A percentile compares a stretch with the other conserved stretches of the same genome.
Evolutionary conservation across 2,113 vertebrate genomes (phyloP).

Genomic region (human): DNA sequence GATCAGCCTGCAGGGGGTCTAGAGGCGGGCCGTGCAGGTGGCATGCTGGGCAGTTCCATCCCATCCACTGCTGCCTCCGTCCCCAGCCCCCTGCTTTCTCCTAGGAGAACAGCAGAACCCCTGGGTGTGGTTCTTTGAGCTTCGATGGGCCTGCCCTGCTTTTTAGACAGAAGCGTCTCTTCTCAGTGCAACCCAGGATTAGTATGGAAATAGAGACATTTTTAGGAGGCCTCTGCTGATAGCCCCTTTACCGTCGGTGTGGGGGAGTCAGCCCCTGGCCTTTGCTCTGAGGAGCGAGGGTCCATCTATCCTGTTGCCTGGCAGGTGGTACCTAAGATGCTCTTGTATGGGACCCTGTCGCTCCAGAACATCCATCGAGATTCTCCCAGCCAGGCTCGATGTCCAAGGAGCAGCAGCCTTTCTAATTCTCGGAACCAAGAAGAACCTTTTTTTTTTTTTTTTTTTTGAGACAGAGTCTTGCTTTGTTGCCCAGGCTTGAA

Average conservation of each 20-base stretch:
- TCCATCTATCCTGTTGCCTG: not conserved
- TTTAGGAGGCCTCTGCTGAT: constrained; percentile 66
- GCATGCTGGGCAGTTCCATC: constrained; percentile 4
- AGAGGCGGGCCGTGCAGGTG: not conserved
- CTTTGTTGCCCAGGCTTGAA: not conserved
- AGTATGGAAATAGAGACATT: constrained; percentile 48
- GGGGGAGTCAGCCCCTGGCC: constrained; percentile 56
- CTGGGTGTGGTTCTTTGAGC: not conserved
- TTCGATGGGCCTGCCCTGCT: not conserved
- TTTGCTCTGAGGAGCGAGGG: not conserved
- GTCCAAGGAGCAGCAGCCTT: constrained; percentile 43
- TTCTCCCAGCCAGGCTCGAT: constrained; percentile 48
- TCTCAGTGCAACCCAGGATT: not conserved
- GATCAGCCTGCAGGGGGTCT: constrained; percentile 31
- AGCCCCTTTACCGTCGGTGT: constrained; percentile 20
- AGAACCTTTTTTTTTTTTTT: constrained; percentile 35
- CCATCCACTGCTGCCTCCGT: not conserved
- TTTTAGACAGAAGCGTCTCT: constrained; percentile 37
- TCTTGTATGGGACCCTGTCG: accelerated
- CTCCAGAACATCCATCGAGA: not conserved
- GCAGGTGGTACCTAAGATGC: not conserved
- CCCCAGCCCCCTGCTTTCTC: not conserved
- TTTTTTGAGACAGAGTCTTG: no score
- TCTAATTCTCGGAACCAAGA: constrained; percentile 71
- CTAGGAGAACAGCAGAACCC: not conserved